Percentiles rank a stretch among this genome's conserved stretches.
Conservation (phyloP, 2,888 invertebrate species). For the Malacosoma neustria region DNA sequence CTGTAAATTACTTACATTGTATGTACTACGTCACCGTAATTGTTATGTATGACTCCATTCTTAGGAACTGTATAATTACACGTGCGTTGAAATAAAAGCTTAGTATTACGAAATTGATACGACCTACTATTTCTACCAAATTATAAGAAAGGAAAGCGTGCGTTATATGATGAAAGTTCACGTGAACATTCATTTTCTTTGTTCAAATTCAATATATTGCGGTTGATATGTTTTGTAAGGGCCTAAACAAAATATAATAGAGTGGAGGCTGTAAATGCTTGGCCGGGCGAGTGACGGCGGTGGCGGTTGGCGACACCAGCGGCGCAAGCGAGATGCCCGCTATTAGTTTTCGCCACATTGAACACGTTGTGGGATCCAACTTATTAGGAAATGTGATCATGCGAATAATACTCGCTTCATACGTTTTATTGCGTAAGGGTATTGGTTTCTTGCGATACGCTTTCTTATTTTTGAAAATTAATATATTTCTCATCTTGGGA, state of each 20-base stretch:
- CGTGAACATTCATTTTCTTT: conserved; percentile 9
- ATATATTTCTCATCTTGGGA: conserved; percentile 10
- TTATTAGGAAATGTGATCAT: conserved; percentile 71
- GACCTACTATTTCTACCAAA: conserved; percentile 16
- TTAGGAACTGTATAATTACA: conserved; percentile 24
- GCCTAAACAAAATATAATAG: conserved; percentile 36
- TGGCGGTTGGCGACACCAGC: no score
- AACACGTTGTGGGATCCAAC: conserved; percentile 66
- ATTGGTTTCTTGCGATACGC: conserved; percentile 49
- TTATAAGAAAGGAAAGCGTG: conserved; percentile 14
- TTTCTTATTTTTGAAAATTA: conserved; percentile 27
- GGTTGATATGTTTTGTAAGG: conserved; percentile 18
- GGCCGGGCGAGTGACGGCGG: conserved; percentile 41
- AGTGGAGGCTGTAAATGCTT: conserved; percentile 37
- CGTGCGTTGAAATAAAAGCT: conserved; percentile 26
- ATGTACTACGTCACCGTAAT: conserved; percentile 23
- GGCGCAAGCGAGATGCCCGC: conserved; percentile 35
- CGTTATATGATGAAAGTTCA: conserved; percentile 8
- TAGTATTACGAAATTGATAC: conserved; percentile 19
- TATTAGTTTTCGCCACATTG: conserved; percentile 65
- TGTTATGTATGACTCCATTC: conserved; percentile 34
- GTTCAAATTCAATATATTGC: conserved; percentile 18
- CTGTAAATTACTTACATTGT: conserved; percentile 28
- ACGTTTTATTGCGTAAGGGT: conserved; percentile 63
- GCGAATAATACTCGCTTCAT: conserved; percentile 68